Conservation (phyloP, 92 coral and sea anemone species). For the Epizoanthus illoricatus region DNA sequence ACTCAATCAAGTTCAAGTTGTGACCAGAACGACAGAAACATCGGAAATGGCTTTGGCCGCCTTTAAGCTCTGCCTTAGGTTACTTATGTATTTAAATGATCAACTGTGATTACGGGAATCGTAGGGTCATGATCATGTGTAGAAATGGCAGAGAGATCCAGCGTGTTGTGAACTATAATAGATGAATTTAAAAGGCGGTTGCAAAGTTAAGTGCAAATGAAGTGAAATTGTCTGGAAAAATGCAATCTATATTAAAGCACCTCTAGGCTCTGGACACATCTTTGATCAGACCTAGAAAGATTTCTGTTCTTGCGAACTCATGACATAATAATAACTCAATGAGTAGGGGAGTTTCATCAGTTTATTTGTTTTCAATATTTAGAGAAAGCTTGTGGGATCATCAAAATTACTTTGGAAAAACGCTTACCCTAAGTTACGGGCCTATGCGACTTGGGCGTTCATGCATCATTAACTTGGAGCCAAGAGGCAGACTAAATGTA, state of each 20-base stretch:
- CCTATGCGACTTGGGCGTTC: not conserved
- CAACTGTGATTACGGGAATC: not conserved
- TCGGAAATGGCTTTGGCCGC: constrained; percentile 26
- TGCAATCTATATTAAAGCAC: not conserved
- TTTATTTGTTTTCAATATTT: constrained; percentile 6
- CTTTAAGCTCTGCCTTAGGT: not conserved
- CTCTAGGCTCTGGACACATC: not conserved
- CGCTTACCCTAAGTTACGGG: too few species aligned
- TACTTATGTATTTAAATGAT: not conserved
- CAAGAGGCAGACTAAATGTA: not conserved
- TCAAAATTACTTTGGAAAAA: not conserved
- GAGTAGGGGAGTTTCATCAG: not conserved
- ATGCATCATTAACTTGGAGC: not conserved
- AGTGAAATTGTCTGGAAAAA: not conserved
- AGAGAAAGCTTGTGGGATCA: not conserved
- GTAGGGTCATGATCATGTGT: not conserved
- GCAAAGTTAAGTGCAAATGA: not conserved
- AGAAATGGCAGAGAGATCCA: not conserved
- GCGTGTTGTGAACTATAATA: not conserved
- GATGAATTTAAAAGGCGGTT: not conserved
- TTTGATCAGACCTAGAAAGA: not conserved
- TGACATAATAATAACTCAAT: constrained; percentile 11
- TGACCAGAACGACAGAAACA: not conserved
- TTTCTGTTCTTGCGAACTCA: not conserved
- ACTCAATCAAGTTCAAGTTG: not conserved